Evolutionary conservation across 2,797 vertebrate species (phyloP).

Genomic region (Tarsius wallacei): DNA sequence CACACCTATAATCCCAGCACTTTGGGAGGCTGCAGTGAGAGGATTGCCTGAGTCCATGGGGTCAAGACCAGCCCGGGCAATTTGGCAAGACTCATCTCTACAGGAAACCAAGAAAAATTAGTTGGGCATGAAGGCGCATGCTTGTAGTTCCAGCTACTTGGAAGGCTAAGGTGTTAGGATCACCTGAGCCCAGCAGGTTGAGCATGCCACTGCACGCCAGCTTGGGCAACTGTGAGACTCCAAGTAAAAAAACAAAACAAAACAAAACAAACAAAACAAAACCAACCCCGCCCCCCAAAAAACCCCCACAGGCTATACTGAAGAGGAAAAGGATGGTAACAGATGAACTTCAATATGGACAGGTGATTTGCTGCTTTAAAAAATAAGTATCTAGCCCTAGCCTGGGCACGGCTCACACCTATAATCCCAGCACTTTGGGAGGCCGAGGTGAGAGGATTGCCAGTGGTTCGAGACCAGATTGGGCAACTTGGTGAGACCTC

Average conservation of each 20-base stretch:
- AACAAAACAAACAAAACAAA: neutral
- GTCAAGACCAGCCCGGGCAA: neutral
- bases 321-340: neutral
- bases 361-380: neutral
- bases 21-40: neutral
- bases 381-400: neutral
- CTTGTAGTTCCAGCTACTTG: neutral
- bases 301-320: neutral
- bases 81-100: neutral
- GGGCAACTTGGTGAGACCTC: no score
- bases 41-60: neutral
- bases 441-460: no score
- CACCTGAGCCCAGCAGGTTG: neutral
- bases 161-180: neutral
- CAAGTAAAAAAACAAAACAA: neutral
- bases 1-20: neutral
- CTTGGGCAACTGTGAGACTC: neutral
- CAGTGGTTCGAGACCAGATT: no score
- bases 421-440: no score
- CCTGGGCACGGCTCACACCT: no score
- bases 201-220: neutral
- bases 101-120: neutral
- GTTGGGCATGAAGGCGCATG: fast-evolving
- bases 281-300: no score
- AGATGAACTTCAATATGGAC: neutral